These are phyloP conservation scores for Habrosyne pyritoides DNA, from an alignment of 2,888 invertebrate genomes.

Conservation along the genomic window DNA sequence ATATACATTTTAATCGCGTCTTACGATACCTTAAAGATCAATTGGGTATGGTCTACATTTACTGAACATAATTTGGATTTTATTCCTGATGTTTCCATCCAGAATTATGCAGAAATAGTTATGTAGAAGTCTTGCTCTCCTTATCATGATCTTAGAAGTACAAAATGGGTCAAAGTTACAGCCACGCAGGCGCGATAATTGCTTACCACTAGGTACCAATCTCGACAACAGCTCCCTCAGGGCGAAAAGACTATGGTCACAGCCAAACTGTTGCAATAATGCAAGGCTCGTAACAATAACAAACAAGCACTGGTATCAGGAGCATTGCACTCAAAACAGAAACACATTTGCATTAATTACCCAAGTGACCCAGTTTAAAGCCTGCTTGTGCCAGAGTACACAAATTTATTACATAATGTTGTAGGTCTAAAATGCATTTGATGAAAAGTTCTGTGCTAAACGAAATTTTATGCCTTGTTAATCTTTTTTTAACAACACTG, in stretches of 20 bases:
- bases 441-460: neutral
- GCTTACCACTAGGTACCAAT: neutral
- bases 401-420: neutral
- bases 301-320: constrained; percentile 3
- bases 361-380: constrained; percentile 35
- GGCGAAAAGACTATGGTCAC: neutral
- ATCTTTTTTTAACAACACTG: too few relatives aligned
- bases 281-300: neutral
- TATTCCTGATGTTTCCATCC: too few relatives aligned
- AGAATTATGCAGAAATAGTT: too few relatives aligned
- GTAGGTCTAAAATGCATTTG: neutral
- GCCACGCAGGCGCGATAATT: neutral
- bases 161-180: neutral
- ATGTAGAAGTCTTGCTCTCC: too few relatives aligned
- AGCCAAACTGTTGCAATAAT: neutral
- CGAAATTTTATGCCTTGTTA: too few relatives aligned
- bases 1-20: too few relatives aligned
- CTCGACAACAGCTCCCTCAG: neutral
- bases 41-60: too few relatives aligned
- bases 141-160: too few relatives aligned
- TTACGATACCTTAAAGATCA: too few relatives aligned
- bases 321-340: constrained; percentile 8
- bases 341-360: constrained; percentile 44
- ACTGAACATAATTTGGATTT: too few relatives aligned
- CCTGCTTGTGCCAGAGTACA: constrained; percentile 3